phyloP scores from a whole-genome alignment of 2,797 vertebrate species.

The Mallotus villosus region DNA sequence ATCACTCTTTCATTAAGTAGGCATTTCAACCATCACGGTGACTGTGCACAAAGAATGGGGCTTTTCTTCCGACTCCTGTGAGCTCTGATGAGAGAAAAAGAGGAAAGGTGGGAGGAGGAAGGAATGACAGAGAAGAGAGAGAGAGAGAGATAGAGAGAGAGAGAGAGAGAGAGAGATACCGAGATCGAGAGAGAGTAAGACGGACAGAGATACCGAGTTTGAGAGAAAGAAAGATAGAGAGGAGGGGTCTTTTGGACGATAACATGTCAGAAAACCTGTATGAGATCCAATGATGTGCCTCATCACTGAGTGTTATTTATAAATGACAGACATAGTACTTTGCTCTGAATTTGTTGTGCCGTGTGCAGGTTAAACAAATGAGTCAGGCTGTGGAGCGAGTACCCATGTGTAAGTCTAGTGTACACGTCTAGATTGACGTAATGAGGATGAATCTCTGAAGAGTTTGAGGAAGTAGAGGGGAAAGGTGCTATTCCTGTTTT shows the following conservation, averaged over 20 bases:
- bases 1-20: constrained; percentile 77
- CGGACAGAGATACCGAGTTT: neutral
- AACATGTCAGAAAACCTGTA: constrained; percentile 34
- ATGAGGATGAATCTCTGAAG: constrained; percentile 29
- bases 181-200: no score
- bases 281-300: constrained; percentile 25
- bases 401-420: neutral
- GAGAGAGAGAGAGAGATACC: neutral
- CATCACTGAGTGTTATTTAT: constrained; percentile 9
- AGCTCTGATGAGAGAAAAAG: constrained; percentile 63
- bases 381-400: no score
- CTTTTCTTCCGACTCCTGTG: constrained; percentile 61
- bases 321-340: neutral
- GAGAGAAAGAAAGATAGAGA: constrained; percentile 14
- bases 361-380: neutral
- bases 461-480: constrained; percentile 46
- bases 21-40: constrained; percentile 63
- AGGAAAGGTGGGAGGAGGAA: constrained; percentile 61
- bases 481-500: constrained; percentile 56
- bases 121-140: constrained; percentile 47
- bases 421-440: neutral
- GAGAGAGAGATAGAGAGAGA: neutral
- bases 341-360: no score
- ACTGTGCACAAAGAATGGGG: constrained; percentile 61
- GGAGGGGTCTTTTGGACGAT: constrained; percentile 20